A percentile compares a stretch with the other conserved stretches of the same genome.
Conservation (phyloP, 2,888 invertebrate species). For the Melinaea menophilus region DNA sequence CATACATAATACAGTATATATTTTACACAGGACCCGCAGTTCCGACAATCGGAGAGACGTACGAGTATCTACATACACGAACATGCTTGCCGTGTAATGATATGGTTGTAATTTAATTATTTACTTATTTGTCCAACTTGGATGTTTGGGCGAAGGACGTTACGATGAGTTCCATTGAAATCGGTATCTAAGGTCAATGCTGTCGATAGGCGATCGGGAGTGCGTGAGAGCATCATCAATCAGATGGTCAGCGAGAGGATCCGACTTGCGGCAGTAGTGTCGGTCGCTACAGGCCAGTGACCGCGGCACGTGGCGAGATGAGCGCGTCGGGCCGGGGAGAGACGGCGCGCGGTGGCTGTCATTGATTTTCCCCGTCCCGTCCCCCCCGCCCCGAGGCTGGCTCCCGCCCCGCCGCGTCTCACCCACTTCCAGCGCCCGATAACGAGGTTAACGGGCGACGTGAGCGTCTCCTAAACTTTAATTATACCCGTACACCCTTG, state of each 20-base stretch:
- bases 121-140: conserved; percentile 21
- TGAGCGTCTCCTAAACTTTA: conserved; percentile 79
- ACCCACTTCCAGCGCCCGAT: conserved; percentile 78
- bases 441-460: conserved; percentile 79
- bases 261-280: conserved; percentile 41
- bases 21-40: conserved; percentile 57
- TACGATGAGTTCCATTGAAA: conserved; percentile 19
- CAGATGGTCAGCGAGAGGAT: conserved; percentile 33
- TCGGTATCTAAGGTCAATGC: conserved; percentile 31
- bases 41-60: conserved; percentile 48
- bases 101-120: conserved; percentile 11
- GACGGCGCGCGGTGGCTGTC: conserved; percentile 77
- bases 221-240: conserved; percentile 29
- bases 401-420: conserved; percentile 72
- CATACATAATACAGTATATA: conserved; percentile 65
- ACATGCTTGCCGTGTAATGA: conserved; percentile 42
- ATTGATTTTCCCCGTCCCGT: conserved; percentile 73
- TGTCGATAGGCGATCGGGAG: conserved; percentile 28
- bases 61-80: conserved; percentile 40
- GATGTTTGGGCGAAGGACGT: conserved; percentile 27
- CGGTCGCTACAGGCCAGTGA: conserved; percentile 67
- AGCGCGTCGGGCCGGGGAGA: conserved; percentile 73
- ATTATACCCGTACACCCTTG: conserved; percentile 77
- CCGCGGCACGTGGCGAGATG: conserved; percentile 77
- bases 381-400: conserved; percentile 60